Evolutionary conservation across 2,113 vertebrate genomes (phyloP), one percentile per base, ranked within the genome.

Genomic region (Oreocharis arfaki): DNA sequence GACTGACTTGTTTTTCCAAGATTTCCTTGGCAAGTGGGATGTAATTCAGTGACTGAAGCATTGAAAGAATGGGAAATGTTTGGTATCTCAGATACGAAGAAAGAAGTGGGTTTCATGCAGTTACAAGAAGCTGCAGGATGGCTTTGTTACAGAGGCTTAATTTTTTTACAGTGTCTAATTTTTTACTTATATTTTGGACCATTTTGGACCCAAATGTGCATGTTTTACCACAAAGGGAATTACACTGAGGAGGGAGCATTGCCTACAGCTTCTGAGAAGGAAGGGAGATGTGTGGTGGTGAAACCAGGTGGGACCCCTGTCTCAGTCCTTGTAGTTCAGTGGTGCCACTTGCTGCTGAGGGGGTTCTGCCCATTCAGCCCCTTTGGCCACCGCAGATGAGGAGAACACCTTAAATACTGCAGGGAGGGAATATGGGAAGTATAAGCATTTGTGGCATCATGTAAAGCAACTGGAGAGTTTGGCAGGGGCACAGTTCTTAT

Each of bases 401-500:
- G 44, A 88, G 88, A 69, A 50, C 49, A 53, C 53, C 67, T 89
- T 55, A 49, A 90, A 67, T 44, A 21, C 79, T 39, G 73, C 63
- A 20, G 17, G 63, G 18, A 65, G 42, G 12, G 30, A 84, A 19
- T 65, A 9, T 44, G 89, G 60, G 71, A 63, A 61, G 16, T n/a
- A 28, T 46, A 23, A 84, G 71, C 23, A 50, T 56, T 90, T 75
- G 68, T 65, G 65, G 75, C 90, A 77, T 60, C 92, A 49, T 13
- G 56, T 41, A 28, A 44, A 81, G 87, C 60, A 63, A 77, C 47
- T 27, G 49, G 52, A 56, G 76, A 64, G 64, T 81, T 92, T 93
- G 93, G 83, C 93, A 88, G 79, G 67, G 68, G 67, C 90, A 49
- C n/a, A 8, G 47, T 44, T 90, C 78, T 90, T 92, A 83, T 88